These are phyloP conservation scores for Cervus canadensis DNA, from an alignment of 2,113 vertebrate species.

Conservation along the genomic window DNA sequence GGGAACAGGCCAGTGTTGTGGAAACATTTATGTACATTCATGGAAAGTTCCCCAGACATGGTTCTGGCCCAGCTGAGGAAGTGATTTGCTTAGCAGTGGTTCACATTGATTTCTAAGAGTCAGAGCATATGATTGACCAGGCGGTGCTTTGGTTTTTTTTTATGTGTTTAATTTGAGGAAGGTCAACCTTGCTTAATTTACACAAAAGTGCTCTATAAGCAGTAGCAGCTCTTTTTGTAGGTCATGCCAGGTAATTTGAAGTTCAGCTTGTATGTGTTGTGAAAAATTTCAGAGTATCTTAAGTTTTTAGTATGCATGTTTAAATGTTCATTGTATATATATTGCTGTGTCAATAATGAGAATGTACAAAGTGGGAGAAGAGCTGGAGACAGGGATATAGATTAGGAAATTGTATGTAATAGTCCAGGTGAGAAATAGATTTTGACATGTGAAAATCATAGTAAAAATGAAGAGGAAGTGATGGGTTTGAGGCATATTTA, in stretches of 20 bases:
- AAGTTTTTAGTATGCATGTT: background rate
- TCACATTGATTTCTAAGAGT: background rate
- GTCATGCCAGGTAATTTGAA: background rate
- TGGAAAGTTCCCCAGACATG: background rate
- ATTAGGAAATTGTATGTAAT: background rate
- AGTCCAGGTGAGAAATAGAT: background rate
- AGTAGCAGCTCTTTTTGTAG: background rate
- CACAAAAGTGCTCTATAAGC: background rate
- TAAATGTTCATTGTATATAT: background rate
- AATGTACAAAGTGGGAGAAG: background rate
- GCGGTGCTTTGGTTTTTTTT: background rate
- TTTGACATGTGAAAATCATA: background rate
- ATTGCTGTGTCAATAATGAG: background rate
- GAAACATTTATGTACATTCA: background rate
- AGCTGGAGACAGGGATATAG: background rate
- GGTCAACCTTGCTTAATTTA: background rate
- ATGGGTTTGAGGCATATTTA: background rate
- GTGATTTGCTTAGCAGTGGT: background rate
- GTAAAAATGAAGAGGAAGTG: background rate
- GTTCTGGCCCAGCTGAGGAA: background rate
- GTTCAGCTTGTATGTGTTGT: background rate
- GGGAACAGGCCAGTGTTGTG: background rate
- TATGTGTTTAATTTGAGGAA: background rate
- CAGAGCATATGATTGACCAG: background rate
- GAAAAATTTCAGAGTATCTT: background rate